Evolutionary conservation across 2,888 invertebrate genomes (phyloP), one percentile per base, ranked within the genome.

Genomic region (Cancer borealis): DNA sequence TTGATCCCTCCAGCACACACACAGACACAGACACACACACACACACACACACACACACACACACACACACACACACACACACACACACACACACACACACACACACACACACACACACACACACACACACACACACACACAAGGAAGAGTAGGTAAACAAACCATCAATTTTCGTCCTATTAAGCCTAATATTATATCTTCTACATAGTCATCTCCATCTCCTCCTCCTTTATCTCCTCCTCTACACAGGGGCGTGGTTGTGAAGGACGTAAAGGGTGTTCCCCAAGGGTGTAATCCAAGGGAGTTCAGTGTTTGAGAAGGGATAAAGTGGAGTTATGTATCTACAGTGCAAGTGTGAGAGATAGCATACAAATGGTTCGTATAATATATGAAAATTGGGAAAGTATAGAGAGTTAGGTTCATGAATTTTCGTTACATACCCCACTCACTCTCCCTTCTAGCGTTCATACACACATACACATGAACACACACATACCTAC

Each of bases 111-210:
- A 60, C 60, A 60, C 60, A 60, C 60, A 60, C 60, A 60, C 60
- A 60, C 60, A 60, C 60, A 60, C 60, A 60, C 60, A 60, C 60
- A 60, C 60, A 60, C 60, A 60, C 66, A 1, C n/a, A 1, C 12
- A 54, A 12, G 14, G 54, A 3, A n/a, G 14, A n/a, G n/a, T n/a
- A 66, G 66, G 66, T 66, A 66, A 66, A n/a, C 66, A 66, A 66
- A n/a, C n/a, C 66, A 66, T 66, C 66, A 66, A 66, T 66, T 66
- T n/a, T 66, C 66, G n/a, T n/a, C 21, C 6, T 21, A n/a, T 66
- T 66, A 66, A 66, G 66, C 66, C 66, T 66, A 66, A 66, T 66
- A 66, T 66, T 66, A n/a, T n/a, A n/a, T 66, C 66, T 66, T n/a
- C n/a, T 66, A 66, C n/a, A 66, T 66, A 66, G n/a, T 66, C 66